A percentile compares a stretch with the other conserved stretches of the same genome.
phyloP scores from a whole-genome alignment of 1,140 invertebrate species.

The Proctacanthus coquilletti region DNA sequence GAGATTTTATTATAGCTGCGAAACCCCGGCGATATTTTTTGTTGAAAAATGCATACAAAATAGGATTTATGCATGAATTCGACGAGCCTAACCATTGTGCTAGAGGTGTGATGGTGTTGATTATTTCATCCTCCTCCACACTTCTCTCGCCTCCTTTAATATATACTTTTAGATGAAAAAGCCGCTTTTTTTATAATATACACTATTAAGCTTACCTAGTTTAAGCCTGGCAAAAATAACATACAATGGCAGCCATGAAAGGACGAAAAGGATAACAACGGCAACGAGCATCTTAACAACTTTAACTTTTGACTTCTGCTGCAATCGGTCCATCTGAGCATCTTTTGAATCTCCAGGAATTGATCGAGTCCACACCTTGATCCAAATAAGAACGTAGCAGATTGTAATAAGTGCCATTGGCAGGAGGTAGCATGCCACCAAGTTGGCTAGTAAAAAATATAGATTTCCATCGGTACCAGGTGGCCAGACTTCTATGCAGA shows the following conservation, averaged over 20 bases:
- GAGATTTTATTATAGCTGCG: slow-evolving; percentile 69
- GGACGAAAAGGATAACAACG: slow-evolving; percentile 84
- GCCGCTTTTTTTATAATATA: too few species aligned
- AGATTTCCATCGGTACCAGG: slow-evolving; percentile 57
- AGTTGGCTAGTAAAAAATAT: slow-evolving; percentile 80
- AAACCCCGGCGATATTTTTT: slow-evolving; percentile 92
- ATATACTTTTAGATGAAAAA: too few species aligned
- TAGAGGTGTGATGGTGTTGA: slow-evolving; percentile 69
- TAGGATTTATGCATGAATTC: slow-evolving; percentile 94
- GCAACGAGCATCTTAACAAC: slow-evolving; percentile 94
- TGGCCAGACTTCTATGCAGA: slow-evolving; percentile 79
- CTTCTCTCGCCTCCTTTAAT: slow-evolving; percentile 23
- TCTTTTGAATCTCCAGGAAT: slow-evolving; percentile 85
- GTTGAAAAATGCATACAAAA: slow-evolving; percentile 95
- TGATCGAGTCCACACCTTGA: slow-evolving; percentile 69
- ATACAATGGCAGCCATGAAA: slow-evolving; percentile 92
- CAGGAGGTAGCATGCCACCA: slow-evolving; percentile 82
- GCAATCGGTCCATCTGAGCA: slow-evolving; percentile 77
- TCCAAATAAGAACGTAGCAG: slow-evolving; percentile 87
- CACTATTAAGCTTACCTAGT: slow-evolving; percentile 33
- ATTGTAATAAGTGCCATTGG: slow-evolving; percentile 81
- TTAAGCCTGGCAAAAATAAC: slow-evolving; percentile 77
- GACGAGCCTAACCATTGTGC: slow-evolving; percentile 93
- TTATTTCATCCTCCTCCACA: slow-evolving; percentile 51
- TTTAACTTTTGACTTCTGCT: slow-evolving; percentile 84